Percentiles rank a stretch among this genome's conserved stretches.
These are phyloP conservation scores for Panthera uncia DNA, from an alignment of 2,113 vertebrate genomes.

Conservation along the genomic window DNA sequence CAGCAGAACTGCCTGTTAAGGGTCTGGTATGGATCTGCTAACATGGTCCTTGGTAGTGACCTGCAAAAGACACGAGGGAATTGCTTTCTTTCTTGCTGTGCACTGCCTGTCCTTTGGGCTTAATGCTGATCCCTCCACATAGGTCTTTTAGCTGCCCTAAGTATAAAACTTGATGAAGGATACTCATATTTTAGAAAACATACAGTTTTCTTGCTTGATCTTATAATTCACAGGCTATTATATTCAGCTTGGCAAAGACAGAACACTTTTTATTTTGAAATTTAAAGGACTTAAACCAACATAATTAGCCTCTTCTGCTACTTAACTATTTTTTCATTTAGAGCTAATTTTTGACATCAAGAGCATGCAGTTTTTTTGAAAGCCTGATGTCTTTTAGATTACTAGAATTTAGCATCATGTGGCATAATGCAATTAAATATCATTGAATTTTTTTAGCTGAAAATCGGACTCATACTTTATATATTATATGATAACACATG, in stretches of 20 bases:
- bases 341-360: constrained; percentile 68
- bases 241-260: constrained; percentile 84
- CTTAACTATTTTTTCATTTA: constrained; percentile 78
- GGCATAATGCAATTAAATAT: constrained; percentile 13
- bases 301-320: constrained; percentile 82
- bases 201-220: constrained; percentile 89
- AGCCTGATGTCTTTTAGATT: constrained; percentile 32
- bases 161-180: constrained; percentile 93
- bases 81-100: constrained; percentile 91
- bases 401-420: constrained; percentile 18
- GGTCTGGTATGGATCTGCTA: constrained; percentile 94
- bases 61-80: constrained; percentile 92
- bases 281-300: constrained; percentile 79
- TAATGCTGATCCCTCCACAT: constrained; percentile 95
- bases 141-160: constrained; percentile 89
- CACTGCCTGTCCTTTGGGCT: constrained; percentile 92
- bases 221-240: constrained; percentile 87
- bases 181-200: constrained; percentile 92
- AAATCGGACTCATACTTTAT: constrained; percentile 22
- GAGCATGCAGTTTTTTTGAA: not conserved
- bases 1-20: constrained; percentile 98
- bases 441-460: constrained; percentile 10
- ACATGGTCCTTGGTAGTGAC: constrained; percentile 96
- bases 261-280: constrained; percentile 81
- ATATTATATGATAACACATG: not conserved